Evolutionary conservation across 2,888 invertebrate genomes (phyloP).

Genomic region (Nymphalis c-album): DNA sequence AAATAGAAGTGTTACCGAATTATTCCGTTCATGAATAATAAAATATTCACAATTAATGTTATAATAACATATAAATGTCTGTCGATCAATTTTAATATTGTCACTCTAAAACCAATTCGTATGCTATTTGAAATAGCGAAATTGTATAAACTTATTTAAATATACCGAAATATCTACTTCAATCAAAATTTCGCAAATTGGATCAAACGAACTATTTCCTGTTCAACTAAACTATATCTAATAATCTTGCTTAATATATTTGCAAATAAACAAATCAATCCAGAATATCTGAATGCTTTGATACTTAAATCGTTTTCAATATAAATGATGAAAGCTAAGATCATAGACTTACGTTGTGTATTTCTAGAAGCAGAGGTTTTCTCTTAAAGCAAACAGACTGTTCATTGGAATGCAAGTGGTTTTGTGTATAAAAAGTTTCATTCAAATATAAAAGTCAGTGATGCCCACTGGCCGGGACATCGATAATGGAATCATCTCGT

Average conservation of each 20-base stretch:
- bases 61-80: slow-evolving; percentile 5
- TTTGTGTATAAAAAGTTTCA: slow-evolving; percentile 41
- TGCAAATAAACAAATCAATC: slow-evolving; percentile 2
- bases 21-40: neutral
- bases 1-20: slow-evolving; percentile 10
- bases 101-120: slow-evolving; percentile 39
- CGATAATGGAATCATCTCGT: slow-evolving; percentile 66
- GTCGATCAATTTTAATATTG: slow-evolving; percentile 34
- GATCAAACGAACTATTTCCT: neutral
- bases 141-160: neutral
- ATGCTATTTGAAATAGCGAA: slow-evolving; percentile 16
- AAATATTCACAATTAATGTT: slow-evolving; percentile 19
- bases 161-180: neutral
- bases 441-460: slow-evolving; percentile 55
- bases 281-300: slow-evolving; percentile 30
- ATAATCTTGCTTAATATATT: neutral
- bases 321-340: slow-evolving; percentile 38
- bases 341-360: slow-evolving; percentile 36
- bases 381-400: slow-evolving; percentile 24
- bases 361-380: slow-evolving; percentile 31
- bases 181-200: neutral
- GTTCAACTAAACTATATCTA: neutral
- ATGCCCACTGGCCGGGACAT: slow-evolving; percentile 57
- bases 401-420: slow-evolving; percentile 33
- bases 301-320: slow-evolving; percentile 41